A percentile compares a stretch with the other conserved stretches of the same genome.
Conservation (phyloP, 1,140 invertebrate species). For the Drosophila kurseongensis region DNA sequence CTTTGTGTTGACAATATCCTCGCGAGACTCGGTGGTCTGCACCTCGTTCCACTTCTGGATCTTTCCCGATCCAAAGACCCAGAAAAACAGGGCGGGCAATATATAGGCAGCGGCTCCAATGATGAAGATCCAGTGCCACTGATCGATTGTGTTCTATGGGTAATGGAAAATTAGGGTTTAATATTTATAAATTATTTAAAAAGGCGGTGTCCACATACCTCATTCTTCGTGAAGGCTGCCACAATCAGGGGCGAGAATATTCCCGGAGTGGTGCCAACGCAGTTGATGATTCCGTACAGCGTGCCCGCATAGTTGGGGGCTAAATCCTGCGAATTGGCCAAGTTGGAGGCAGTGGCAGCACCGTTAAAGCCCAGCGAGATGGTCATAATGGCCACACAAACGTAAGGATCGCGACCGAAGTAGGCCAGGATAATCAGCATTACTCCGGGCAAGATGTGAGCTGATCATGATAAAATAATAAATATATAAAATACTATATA, state of each 20-base stretch:
- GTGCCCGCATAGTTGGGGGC: slow-evolving; percentile 91
- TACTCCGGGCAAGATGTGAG: slow-evolving; percentile 89
- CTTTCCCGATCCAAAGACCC: slow-evolving; percentile 88
- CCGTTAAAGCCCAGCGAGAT: slow-evolving; percentile 92
- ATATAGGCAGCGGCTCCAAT: slow-evolving; percentile 90
- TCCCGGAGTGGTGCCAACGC: slow-evolving; percentile 89
- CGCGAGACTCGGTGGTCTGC: slow-evolving; percentile 53
- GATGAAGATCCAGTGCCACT: slow-evolving; percentile 92
- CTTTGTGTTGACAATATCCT: slow-evolving; percentile 81
- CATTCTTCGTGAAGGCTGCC: slow-evolving; percentile 88
- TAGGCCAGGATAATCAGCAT: slow-evolving; percentile 88
- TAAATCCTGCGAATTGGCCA: slow-evolving; percentile 91
- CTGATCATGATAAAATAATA: slow-evolving; percentile 73
- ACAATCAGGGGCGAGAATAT: slow-evolving; percentile 90
- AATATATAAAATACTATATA: neutral
- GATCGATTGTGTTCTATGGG: slow-evolving; percentile 89
- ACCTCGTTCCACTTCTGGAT: slow-evolving; percentile 89
- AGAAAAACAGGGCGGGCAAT: slow-evolving; percentile 89
- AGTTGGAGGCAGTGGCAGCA: slow-evolving; percentile 92
- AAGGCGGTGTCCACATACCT: slow-evolving; percentile 84
- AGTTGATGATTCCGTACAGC: slow-evolving; percentile 90
- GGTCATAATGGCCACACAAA: slow-evolving; percentile 89
- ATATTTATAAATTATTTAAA: neutral
- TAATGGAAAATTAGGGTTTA: neutral
- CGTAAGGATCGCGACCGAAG: slow-evolving; percentile 87